These are phyloP conservation scores for Trimorus sp. DNA, from an alignment of 2,888 invertebrate species.

Conservation along the genomic window DNA sequence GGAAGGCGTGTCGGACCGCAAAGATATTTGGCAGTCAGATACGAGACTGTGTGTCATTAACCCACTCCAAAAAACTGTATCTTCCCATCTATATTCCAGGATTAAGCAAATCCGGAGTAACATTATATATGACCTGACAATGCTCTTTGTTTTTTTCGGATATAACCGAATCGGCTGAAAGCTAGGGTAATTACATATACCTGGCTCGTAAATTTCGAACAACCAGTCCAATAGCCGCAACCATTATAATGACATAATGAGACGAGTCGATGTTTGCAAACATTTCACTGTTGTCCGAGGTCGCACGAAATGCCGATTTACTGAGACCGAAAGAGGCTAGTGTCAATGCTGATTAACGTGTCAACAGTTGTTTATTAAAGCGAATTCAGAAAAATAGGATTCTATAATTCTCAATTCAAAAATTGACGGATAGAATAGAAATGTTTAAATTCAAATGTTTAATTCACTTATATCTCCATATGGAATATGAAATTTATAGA, in stretches of 20 bases:
- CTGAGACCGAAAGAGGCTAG: too few relatives aligned
- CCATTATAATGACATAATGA: slow-evolving; percentile 42
- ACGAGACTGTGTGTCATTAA: slow-evolving; percentile 72
- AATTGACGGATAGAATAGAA: too few relatives aligned
- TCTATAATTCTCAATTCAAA: too few relatives aligned
- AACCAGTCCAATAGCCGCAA: slow-evolving; percentile 31
- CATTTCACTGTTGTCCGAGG: not conserved
- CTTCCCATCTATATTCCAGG: slow-evolving; percentile 51
- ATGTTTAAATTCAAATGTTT: too few relatives aligned
- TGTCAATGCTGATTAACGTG: too few relatives aligned
- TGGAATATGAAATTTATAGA: too few relatives aligned
- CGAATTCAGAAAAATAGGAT: too few relatives aligned
- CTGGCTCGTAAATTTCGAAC: slow-evolving; percentile 27
- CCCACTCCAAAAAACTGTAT: slow-evolving; percentile 67
- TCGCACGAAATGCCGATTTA: too few relatives aligned
- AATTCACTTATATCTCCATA: too few relatives aligned
- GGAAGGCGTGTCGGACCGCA: slow-evolving; percentile 73
- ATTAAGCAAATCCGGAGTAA: slow-evolving; percentile 60
- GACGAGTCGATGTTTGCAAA: slow-evolving; percentile 4
- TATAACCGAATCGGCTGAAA: slow-evolving; percentile 26
- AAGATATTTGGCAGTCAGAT: slow-evolving; percentile 69
- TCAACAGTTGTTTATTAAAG: too few relatives aligned
- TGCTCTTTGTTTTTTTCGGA: slow-evolving; percentile 27
- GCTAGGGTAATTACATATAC: slow-evolving; percentile 33
- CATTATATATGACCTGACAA: slow-evolving; percentile 51